phyloP scores from a whole-genome alignment of 2,797 vertebrate genomes.

The Coendou prehensilis region DNA sequence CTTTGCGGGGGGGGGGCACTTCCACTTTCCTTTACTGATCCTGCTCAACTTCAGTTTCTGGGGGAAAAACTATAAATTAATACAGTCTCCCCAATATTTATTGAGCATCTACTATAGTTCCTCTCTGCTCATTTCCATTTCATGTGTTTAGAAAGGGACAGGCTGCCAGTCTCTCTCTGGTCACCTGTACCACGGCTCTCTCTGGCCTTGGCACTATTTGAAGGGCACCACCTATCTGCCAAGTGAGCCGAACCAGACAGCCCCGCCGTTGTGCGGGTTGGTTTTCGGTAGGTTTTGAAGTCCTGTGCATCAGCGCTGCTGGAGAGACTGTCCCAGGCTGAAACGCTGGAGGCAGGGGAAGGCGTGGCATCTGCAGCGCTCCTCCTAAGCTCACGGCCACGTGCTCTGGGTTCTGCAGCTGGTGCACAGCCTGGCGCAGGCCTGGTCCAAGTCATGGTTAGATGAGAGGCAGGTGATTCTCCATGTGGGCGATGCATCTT shows the following conservation, averaged over 20 bases:
- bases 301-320: neutral
- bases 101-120: neutral
- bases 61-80: neutral
- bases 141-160: neutral
- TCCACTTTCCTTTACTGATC: neutral
- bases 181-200: neutral
- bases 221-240: fast-evolving
- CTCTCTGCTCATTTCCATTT: neutral
- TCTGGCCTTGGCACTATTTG: fast-evolving
- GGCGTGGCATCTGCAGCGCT: fast-evolving
- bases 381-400: fast-evolving
- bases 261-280: fast-evolving
- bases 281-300: neutral
- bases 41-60: neutral
- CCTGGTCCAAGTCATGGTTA: neutral
- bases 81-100: neutral
- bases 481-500: fast-evolving
- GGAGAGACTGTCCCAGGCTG: neutral
- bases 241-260: fast-evolving
- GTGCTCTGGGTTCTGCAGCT: neutral
- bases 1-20: fast-evolving
- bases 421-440: neutral
- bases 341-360: neutral
- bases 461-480: neutral
- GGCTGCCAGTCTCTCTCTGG: neutral